Conservation (phyloP, 2,888 invertebrate genomes). For the Drosophila cracens region DNA sequence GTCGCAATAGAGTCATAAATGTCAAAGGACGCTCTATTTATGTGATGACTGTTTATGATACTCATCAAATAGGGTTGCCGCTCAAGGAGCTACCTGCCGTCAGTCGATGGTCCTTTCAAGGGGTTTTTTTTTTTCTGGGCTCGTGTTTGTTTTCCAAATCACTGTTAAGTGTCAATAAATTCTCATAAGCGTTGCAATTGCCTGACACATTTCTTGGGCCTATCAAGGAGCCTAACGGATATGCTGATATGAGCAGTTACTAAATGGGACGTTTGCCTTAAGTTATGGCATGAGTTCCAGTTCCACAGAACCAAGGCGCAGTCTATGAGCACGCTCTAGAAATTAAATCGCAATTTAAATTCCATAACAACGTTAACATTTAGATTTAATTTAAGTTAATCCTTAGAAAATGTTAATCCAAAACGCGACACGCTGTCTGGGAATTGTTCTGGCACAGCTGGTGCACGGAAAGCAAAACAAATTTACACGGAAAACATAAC, state of each 20-base stretch:
- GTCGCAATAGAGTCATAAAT: conserved; percentile 79
- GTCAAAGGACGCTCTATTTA: conserved; percentile 77
- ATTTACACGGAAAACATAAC: conserved; percentile 50
- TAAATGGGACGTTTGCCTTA: conserved; percentile 36
- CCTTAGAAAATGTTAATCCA: conserved; percentile 26
- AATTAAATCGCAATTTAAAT: conserved; percentile 2
- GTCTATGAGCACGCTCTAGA: conserved; percentile 18
- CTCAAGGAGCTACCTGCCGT: conserved; percentile 37
- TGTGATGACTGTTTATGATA: conserved; percentile 82
- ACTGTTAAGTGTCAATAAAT: conserved; percentile 76
- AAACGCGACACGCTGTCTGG: conserved; percentile 48
- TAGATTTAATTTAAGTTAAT: conserved; percentile 12
- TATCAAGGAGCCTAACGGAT: conserved; percentile 53
- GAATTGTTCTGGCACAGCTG: conserved; percentile 23
- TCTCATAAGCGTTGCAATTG: conserved; percentile 70
- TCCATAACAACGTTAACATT: neutral
- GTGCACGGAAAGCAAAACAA: conserved; percentile 19
- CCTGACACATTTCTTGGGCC: conserved; percentile 57
- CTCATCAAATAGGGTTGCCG: conserved; percentile 43
- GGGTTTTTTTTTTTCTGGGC: conserved; percentile 22
- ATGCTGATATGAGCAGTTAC: conserved; percentile 35
- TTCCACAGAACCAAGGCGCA: conserved; percentile 41
- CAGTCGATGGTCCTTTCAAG: conserved; percentile 1
- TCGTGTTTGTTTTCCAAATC: conserved; percentile 54
- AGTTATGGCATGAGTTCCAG: conserved; percentile 52